phyloP scores from a whole-genome alignment of 2,797 vertebrate genomes.

The Dipus sagitta region DNA sequence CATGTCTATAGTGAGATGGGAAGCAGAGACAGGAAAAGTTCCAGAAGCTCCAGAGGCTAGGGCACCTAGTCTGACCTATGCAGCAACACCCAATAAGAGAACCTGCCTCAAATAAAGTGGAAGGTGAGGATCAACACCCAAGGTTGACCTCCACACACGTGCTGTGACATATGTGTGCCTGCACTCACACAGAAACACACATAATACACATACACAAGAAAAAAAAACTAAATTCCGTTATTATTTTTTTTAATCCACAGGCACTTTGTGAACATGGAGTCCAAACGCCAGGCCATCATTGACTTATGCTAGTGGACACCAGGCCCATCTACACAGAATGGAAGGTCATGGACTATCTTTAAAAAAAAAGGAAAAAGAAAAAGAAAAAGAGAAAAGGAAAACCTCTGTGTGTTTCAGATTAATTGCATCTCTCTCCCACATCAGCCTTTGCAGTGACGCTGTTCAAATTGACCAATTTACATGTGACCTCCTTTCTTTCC shows the following conservation, averaged over 20 bases:
- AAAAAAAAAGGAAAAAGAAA: too few species aligned
- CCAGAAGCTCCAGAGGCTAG: too few species aligned
- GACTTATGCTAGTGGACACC: neutral
- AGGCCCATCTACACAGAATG: neutral
- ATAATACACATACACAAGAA: too few species aligned
- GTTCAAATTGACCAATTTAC: slow-evolving; percentile 71
- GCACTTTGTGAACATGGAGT: neutral
- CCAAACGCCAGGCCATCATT: neutral
- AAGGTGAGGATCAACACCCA: too few species aligned
- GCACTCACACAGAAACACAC: too few species aligned
- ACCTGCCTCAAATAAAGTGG: too few species aligned
- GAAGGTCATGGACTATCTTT: neutral
- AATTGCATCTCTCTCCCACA: slow-evolving; percentile 56
- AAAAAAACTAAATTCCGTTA: neutral
- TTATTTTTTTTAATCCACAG: neutral
- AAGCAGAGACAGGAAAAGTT: too few species aligned
- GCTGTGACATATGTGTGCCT: too few species aligned
- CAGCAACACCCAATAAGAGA: too few species aligned
- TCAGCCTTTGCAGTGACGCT: slow-evolving; percentile 30
- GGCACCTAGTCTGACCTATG: too few species aligned
- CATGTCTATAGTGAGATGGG: too few species aligned
- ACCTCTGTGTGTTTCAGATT: slow-evolving; percentile 61
- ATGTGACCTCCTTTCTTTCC: slow-evolving; percentile 62
- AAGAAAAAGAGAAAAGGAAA: slow-evolving; percentile 46
- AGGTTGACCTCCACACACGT: too few species aligned